Base-by-base conservation (phyloP, 2,888 invertebrate species). In the Drosophila falleni region DNA sequence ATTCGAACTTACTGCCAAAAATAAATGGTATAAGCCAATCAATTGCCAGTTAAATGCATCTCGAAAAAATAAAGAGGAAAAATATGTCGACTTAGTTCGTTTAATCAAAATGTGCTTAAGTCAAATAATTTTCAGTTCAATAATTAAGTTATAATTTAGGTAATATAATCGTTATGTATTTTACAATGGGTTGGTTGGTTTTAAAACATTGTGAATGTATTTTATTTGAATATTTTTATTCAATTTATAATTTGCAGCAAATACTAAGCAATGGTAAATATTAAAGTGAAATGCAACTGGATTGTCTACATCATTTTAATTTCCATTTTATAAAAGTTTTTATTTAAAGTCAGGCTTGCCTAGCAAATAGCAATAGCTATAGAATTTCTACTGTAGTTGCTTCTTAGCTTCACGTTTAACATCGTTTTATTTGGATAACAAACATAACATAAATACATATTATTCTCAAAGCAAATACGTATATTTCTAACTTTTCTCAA, bases 1-100 rank as follows among this genome's bases (percentile, higher is more conserved):
- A 19, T 13, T 19, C n/a, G n/a, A 16, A 19, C 33, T 49, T 13
- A 31, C 16, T 33, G 16, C 49, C 6, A 33, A 49, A 31, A 49
- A 19, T 49, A 15, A 47, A 47, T 29, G 15, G 29, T n/a, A 49
- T 19, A 33, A 19, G 33, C 49, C 49, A 49, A 33, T 49, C 33
- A 49, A 49, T 16, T 49, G 16, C 33, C 19, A 35, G 19, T 50
- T 35, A 19, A 50, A 35, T 35, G 50, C 19, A 33, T 13, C 35
- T 19, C n/a, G 13, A 8, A n/a, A 29, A 4, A n/a, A 23, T 2
- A 13, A 19, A 2, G 9, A n/a, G 23, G 2, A 49, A 31, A 31
- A 49, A 16, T 16, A 11, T 13, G 9, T 15, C 3, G 10, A 26
- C 46, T 31, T 31, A 5, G 29, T 9, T 47, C 5, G 16, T 11